Conservation (phyloP, 2,797 vertebrate genomes). For the Gastrophryne carolinensis region DNA sequence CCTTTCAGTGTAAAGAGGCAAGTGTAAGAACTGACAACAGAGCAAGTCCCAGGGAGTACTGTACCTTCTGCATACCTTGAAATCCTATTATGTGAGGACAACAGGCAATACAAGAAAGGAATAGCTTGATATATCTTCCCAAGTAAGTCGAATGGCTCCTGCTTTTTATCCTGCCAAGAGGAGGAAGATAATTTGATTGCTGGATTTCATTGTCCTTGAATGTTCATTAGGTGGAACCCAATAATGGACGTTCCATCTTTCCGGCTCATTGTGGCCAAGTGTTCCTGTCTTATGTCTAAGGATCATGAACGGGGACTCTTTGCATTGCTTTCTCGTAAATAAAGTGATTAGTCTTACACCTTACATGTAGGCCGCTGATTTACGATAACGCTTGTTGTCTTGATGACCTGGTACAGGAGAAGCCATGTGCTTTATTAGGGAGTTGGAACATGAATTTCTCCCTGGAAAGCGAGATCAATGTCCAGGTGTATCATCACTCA, state of each 20-base stretch:
- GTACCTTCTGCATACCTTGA: neutral
- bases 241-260: neutral
- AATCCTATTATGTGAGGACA: neutral
- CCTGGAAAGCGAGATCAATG: slow-evolving; percentile 44
- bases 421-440: slow-evolving; percentile 25
- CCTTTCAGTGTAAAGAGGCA: too few relatives aligned
- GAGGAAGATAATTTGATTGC: too few relatives aligned
- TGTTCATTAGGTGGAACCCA: neutral
- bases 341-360: neutral
- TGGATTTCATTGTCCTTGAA: neutral
- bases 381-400: slow-evolving; percentile 3
- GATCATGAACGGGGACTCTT: neutral
- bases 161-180: too few relatives aligned
- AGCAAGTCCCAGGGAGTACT: too few relatives aligned
- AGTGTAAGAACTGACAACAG: too few relatives aligned
- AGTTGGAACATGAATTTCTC: slow-evolving; percentile 14
- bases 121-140: neutral
- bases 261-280: neutral
- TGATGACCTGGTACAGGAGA: neutral
- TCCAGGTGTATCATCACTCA: slow-evolving; percentile 21
- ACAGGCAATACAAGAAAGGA: neutral
- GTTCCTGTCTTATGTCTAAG: too few relatives aligned
- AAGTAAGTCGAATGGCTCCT: too few relatives aligned
- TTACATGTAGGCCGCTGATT: neutral
- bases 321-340: neutral